These are phyloP conservation scores for Microtus pennsylvanicus DNA, from an alignment of 2,113 vertebrate genomes.

Conservation along the genomic window DNA sequence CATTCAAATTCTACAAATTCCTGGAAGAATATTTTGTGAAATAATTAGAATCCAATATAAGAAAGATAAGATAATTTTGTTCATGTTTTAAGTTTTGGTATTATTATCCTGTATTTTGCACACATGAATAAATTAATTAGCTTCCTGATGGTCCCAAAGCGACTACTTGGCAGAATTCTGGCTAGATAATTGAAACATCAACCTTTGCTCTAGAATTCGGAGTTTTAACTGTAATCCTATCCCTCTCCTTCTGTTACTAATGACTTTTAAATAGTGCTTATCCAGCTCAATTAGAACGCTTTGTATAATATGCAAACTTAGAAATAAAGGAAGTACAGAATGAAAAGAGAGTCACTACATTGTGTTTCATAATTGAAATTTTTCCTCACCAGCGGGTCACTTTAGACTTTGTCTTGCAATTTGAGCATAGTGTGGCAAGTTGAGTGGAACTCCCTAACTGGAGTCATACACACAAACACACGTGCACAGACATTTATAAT, in stretches of 20 bases:
- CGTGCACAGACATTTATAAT: background rate
- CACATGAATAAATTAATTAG: background rate
- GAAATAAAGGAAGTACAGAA: background rate
- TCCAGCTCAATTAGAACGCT: background rate
- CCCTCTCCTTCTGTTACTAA: background rate
- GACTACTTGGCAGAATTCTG: background rate
- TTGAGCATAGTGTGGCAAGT: background rate
- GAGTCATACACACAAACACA: background rate
- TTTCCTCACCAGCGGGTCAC: background rate
- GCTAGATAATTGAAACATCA: background rate
- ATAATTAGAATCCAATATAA: background rate
- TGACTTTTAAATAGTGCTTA: slow-evolving; percentile 18
- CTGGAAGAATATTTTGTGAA: background rate
- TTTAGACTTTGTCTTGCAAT: background rate
- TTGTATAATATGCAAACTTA: background rate
- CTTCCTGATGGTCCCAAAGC: background rate
- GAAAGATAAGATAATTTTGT: background rate
- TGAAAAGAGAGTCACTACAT: background rate
- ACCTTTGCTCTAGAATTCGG: background rate
- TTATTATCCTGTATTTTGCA: background rate
- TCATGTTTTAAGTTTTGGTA: background rate
- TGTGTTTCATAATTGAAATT: background rate
- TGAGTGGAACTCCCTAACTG: background rate
- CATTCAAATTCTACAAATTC: background rate
- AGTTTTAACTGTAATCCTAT: background rate